phyloP scores from a whole-genome alignment of 2,888 invertebrate genomes.

The Drosophila sordidula region DNA sequence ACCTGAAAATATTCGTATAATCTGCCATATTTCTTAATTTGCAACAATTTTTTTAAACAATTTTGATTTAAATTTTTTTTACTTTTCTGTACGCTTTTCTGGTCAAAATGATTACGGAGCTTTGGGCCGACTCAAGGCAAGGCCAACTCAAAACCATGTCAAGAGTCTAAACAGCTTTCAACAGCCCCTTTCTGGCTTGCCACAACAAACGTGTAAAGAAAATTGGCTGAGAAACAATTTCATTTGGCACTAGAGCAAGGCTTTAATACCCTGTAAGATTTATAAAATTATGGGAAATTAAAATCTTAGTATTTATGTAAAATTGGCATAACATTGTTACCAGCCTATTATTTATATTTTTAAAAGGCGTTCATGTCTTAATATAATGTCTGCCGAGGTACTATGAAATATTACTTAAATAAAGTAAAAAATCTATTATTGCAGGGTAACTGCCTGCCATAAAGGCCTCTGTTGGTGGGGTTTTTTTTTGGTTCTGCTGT shows the following conservation, averaged over 20 bases:
- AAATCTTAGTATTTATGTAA: too few relatives aligned
- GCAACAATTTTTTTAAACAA: not conserved
- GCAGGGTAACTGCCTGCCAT: slow-evolving; percentile 8
- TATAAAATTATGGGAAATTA: too few relatives aligned
- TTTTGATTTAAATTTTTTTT: slow-evolving; percentile 5
- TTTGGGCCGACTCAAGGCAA: not conserved
- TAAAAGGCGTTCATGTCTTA: too few relatives aligned
- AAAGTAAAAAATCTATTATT: too few relatives aligned
- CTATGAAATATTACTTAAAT: too few relatives aligned
- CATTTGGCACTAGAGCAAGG: not conserved
- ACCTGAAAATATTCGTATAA: slow-evolving; percentile 56
- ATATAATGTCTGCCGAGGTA: too few relatives aligned
- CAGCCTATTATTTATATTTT: too few relatives aligned
- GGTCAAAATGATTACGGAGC: not conserved
- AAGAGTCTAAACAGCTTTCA: slow-evolving; percentile 14
- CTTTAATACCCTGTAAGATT: slow-evolving; percentile 13
- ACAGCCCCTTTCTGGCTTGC: not conserved
- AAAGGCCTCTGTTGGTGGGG: not conserved
- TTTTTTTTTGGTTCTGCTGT: slow-evolving; percentile 9
- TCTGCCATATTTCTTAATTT: slow-evolving; percentile 46
- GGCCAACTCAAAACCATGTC: slow-evolving; percentile 20
- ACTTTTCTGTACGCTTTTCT: not conserved
- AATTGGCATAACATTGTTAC: too few relatives aligned
- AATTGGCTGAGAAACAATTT: slow-evolving; percentile 31
- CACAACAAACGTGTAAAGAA: slow-evolving; percentile 16